phyloP scores from a whole-genome alignment of 1,140 invertebrate genomes.

The Drosophila kohkoa region DNA sequence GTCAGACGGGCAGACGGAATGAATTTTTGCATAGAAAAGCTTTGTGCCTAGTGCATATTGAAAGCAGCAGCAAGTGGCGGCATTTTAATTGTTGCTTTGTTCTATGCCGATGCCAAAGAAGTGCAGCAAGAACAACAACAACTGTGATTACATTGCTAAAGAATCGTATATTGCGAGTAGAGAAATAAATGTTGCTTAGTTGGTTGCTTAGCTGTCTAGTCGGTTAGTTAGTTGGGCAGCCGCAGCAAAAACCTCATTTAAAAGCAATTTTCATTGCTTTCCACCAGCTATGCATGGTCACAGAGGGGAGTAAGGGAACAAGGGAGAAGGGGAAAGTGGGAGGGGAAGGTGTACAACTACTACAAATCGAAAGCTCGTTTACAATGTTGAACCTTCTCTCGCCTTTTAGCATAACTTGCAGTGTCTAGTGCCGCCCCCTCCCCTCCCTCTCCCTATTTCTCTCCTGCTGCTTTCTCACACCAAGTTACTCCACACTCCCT shows the following conservation, averaged over 20 bases:
- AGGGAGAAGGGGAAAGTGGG: background rate
- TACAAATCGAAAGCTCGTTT: slow-evolving; percentile 49
- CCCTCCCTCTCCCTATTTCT: background rate
- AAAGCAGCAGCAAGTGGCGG: slow-evolving; percentile 30
- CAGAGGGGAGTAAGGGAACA: background rate
- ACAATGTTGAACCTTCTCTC: slow-evolving; percentile 36
- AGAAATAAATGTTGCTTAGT: background rate
- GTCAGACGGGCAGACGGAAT: too few relatives aligned
- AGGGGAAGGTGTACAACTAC: slow-evolving; percentile 21
- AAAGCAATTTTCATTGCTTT: slow-evolving; percentile 75
- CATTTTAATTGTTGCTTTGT: slow-evolving; percentile 73
- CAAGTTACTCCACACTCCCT: background rate
- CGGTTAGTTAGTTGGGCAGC: slow-evolving; percentile 6
- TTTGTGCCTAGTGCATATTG: background rate
- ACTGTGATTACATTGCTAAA: slow-evolving; percentile 48
- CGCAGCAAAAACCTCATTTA: slow-evolving; percentile 67
- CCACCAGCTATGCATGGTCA: background rate
- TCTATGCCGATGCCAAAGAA: slow-evolving; percentile 44
- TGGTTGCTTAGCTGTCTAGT: slow-evolving; percentile 13
- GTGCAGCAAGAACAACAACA: slow-evolving; percentile 26
- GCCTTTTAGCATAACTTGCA: background rate
- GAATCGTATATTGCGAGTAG: slow-evolving; percentile 2
- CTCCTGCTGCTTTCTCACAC: background rate
- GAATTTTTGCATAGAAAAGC: too few relatives aligned
- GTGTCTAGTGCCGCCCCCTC: too few relatives aligned